A percentile compares a stretch with the other conserved stretches of the same genome.
These are phyloP conservation scores for Morelia viridis DNA, from an alignment of 2,797 vertebrate species.

Conservation along the genomic window DNA sequence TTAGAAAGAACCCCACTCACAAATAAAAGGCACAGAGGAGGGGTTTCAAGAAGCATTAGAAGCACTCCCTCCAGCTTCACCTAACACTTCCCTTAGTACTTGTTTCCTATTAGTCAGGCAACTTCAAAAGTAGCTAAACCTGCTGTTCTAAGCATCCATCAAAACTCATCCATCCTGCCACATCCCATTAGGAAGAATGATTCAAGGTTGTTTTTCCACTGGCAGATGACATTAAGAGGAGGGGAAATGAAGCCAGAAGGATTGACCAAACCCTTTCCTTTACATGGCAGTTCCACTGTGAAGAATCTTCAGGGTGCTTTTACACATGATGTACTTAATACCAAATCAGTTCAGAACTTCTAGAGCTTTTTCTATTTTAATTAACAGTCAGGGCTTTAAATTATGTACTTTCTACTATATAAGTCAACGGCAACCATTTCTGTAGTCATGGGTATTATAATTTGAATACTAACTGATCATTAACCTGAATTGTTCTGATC, in stretches of 20 bases:
- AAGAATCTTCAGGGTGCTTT: neutral
- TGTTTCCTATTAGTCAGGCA: neutral
- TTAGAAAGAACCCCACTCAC: neutral
- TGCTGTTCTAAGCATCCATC: neutral
- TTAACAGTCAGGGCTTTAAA: slow-evolving; percentile 25
- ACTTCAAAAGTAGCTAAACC: neutral
- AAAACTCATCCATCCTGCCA: neutral
- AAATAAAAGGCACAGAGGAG: neutral
- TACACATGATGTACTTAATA: neutral
- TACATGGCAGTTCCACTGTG: neutral
- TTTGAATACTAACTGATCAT: neutral
- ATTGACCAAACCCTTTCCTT: neutral
- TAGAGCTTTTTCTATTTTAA: slow-evolving; percentile 14
- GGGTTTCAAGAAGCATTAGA: neutral
- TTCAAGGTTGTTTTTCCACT: neutral
- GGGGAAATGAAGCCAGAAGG: neutral
- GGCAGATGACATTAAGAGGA: neutral
- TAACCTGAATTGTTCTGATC: neutral
- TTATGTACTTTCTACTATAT: neutral
- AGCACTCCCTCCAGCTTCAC: neutral
- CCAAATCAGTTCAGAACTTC: neutral
- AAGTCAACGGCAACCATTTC: neutral
- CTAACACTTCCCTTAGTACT: neutral
- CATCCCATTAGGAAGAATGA: neutral
- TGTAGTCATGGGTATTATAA: slow-evolving; percentile 8